These are phyloP conservation scores for Agapetus fuscipes DNA, from an alignment of 2,888 invertebrate species.

Conservation along the genomic window DNA sequence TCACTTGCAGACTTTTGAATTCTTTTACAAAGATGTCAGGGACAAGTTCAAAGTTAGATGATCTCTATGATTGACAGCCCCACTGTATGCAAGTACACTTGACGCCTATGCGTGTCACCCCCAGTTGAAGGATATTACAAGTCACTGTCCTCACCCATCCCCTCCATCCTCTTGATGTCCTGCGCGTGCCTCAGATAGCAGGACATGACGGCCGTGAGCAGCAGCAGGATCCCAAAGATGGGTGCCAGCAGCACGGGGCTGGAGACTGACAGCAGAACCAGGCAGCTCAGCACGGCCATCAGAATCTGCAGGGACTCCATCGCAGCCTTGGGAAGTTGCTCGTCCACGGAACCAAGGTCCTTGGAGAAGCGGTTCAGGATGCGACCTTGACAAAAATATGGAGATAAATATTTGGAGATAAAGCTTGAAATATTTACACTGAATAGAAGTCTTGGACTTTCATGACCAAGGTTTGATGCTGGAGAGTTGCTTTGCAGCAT, in stretches of 20 bases:
- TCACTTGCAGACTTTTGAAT: too few relatives aligned
- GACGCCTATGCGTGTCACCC: too few relatives aligned
- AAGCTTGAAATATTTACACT: too few relatives aligned
- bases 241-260: slow-evolving; percentile 60
- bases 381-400: slow-evolving; percentile 41
- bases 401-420: too few relatives aligned
- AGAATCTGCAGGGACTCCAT: slow-evolving; percentile 53
- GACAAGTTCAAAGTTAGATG: too few relatives aligned
- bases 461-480: too few relatives aligned
- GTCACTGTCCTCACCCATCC: slow-evolving; percentile 48
- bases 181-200: slow-evolving; percentile 69
- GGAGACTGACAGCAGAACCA: slow-evolving; percentile 60
- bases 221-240: slow-evolving; percentile 50
- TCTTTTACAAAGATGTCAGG: too few relatives aligned
- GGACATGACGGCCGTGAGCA: slow-evolving; percentile 59
- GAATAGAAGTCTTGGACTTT: too few relatives aligned
- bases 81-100: too few relatives aligned
- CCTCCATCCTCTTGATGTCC: slow-evolving; percentile 65
- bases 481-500: too few relatives aligned
- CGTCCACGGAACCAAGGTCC: slow-evolving; percentile 58
- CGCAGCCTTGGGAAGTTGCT: slow-evolving; percentile 47
- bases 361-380: slow-evolving; percentile 69
- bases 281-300: slow-evolving; percentile 65
- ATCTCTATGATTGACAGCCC: too few relatives aligned
- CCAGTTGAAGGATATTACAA: neutral